A percentile compares a stretch with the other conserved stretches of the same genome.
Conservation (phyloP, 2,113 vertebrate genomes). For the Lepisosteus oculatus region DNA sequence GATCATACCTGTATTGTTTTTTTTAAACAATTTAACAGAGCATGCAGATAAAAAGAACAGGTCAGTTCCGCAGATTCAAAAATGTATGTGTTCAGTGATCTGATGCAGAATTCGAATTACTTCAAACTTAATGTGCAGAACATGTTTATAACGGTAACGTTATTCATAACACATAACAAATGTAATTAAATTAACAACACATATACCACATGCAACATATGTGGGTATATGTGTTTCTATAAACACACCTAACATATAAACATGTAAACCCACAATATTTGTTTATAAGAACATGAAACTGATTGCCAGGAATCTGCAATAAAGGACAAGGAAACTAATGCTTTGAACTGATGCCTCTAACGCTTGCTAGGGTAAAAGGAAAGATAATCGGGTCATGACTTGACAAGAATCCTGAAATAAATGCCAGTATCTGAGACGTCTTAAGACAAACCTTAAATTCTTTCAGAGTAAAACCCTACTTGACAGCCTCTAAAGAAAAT, state of each 20-base stretch:
- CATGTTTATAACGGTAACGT: slow-evolving; percentile 47
- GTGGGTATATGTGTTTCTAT: no score
- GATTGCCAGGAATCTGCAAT: slow-evolving; percentile 48
- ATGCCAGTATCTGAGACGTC: slow-evolving; percentile 8
- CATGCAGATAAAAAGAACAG: slow-evolving; percentile 35
- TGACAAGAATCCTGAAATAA: slow-evolving; percentile 48
- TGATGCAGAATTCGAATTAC: slow-evolving; percentile 56
- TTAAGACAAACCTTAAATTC: not conserved
- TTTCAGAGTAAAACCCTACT: not conserved
- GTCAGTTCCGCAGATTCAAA: slow-evolving; percentile 53
- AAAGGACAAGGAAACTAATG: slow-evolving; percentile 47
- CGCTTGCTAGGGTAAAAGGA: slow-evolving; percentile 46
- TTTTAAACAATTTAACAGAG: slow-evolving; percentile 26
- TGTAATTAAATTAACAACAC: slow-evolving; percentile 31
- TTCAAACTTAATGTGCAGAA: slow-evolving; percentile 52
- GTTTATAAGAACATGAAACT: slow-evolving; percentile 29
- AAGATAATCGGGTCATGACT: slow-evolving; percentile 43
- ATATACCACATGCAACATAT: slow-evolving; percentile 4
- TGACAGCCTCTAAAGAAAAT: not conserved
- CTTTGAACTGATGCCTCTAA: slow-evolving; percentile 46
- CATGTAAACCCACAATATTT: slow-evolving; percentile 6
- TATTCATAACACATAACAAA: slow-evolving; percentile 32
- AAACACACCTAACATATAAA: no score
- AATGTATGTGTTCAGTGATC: slow-evolving; percentile 66
- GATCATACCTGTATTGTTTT: no score